A percentile compares a stretch with the other conserved stretches of the same genome.
These are phyloP conservation scores for Phasia obesa DNA, from an alignment of 2,888 invertebrate genomes.

Conservation along the genomic window DNA sequence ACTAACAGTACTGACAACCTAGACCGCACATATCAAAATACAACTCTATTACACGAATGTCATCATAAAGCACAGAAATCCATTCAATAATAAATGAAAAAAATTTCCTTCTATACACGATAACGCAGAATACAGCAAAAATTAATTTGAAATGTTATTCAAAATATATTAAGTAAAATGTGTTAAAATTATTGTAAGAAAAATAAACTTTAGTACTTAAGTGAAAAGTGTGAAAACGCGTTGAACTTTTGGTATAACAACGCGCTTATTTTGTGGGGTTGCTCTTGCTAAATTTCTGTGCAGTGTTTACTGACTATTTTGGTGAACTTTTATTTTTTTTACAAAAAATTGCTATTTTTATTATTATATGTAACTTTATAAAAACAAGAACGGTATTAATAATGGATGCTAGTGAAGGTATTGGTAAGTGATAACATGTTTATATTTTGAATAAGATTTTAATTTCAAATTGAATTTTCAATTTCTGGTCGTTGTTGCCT, in stretches of 20 bases:
- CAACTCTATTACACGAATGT: slow-evolving; percentile 67
- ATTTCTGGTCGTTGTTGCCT: slow-evolving; percentile 67
- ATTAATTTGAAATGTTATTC: slow-evolving; percentile 72
- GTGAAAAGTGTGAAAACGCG: slow-evolving; percentile 56
- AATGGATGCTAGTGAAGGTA: slow-evolving; percentile 70
- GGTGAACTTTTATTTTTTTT: slow-evolving; percentile 32
- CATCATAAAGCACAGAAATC: slow-evolving; percentile 57
- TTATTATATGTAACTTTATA: slow-evolving; percentile 15
- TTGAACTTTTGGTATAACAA: slow-evolving; percentile 44
- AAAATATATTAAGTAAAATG: slow-evolving; percentile 67
- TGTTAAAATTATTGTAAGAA: slow-evolving; percentile 43
- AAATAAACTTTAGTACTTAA: slow-evolving; percentile 35
- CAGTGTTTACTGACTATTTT: slow-evolving; percentile 63
- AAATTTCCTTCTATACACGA: slow-evolving; percentile 68
- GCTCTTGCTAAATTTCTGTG: slow-evolving; percentile 48
- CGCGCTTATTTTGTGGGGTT: slow-evolving; percentile 61
- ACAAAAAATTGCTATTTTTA: slow-evolving; percentile 5
- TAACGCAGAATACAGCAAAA: slow-evolving; percentile 67
- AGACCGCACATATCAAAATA: slow-evolving; percentile 25
- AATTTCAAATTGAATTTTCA: slow-evolving; percentile 73
- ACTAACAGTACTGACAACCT: slow-evolving; percentile 57
- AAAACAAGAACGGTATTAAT: neutral
- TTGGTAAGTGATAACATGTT: slow-evolving; percentile 67
- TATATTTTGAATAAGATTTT: slow-evolving; percentile 40
- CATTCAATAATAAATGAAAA: slow-evolving; percentile 63